Evolutionary conservation across 1,140 invertebrate species (phyloP).

Genomic region (Drosophila nannoptera): DNA sequence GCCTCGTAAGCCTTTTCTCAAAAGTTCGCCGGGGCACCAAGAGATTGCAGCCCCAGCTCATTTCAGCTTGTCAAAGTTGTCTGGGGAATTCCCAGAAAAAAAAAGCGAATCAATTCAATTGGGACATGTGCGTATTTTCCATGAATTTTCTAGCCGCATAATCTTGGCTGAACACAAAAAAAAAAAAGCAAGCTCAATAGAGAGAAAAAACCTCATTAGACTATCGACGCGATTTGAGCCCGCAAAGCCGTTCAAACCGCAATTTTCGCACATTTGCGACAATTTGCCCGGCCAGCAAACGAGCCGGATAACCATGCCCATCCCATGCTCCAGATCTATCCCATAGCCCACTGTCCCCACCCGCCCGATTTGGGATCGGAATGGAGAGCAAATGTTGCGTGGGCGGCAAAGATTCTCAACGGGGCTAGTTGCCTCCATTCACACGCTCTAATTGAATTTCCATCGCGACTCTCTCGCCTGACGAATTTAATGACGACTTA

Average conservation of each 20-base stretch:
- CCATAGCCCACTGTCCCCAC: not conserved
- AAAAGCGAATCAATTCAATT: too few species aligned
- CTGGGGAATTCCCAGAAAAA: too few species aligned
- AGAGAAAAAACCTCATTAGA: not conserved
- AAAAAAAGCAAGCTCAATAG: constrained; percentile 1
- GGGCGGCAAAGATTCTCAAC: constrained; percentile 50
- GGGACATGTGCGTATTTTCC: too few species aligned
- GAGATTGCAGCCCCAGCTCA: too few species aligned
- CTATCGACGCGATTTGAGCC: constrained; percentile 16
- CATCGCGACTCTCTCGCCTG: not conserved
- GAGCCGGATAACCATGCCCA: not conserved
- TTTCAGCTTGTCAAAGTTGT: too few species aligned
- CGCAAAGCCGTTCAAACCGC: constrained; percentile 9
- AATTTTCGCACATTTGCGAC: constrained; percentile 38
- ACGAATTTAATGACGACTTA: constrained; percentile 35
- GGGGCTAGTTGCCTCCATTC: constrained; percentile 10
- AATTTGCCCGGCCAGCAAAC: constrained; percentile 32
- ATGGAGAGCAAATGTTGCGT: constrained; percentile 45
- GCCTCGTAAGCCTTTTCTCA: too few species aligned
- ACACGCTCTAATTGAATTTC: constrained; percentile 18
- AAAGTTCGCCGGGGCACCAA: too few species aligned
- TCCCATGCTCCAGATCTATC: not conserved
- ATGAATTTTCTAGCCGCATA: too few species aligned
- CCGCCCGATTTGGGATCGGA: constrained; percentile 37
- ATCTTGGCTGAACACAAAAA: not conserved